A percentile compares a stretch with the other conserved stretches of the same genome.
Conservation (phyloP, 2,113 vertebrate genomes). For the Abramis brama region DNA sequence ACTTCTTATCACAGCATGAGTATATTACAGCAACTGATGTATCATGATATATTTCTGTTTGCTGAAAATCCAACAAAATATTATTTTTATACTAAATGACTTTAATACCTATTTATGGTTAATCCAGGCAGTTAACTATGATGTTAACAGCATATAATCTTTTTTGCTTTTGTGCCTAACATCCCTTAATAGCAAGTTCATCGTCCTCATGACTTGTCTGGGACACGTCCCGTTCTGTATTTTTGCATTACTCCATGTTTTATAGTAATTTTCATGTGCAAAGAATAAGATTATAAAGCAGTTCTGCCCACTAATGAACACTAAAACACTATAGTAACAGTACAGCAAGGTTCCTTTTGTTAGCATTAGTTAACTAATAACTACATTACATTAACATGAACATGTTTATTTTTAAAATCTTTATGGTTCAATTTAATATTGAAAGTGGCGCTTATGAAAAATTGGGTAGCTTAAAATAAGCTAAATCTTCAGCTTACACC, state of each 20-base stretch:
- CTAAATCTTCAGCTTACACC: too few relatives aligned
- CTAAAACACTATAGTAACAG: not conserved
- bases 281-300: not conserved
- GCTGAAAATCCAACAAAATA: not conserved
- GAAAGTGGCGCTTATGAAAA: too few relatives aligned
- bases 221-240: not conserved
- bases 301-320: not conserved
- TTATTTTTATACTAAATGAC: not conserved
- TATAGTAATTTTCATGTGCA: not conserved
- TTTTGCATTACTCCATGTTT: not conserved
- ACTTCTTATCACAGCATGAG: not conserved
- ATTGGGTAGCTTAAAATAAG: too few relatives aligned
- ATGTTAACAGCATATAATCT: not conserved
- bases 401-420: too few relatives aligned
- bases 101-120: not conserved
- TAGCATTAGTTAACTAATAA: not conserved
- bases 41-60: not conserved
- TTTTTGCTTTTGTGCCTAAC: not conserved
- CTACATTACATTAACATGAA: too few relatives aligned
- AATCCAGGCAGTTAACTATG: not conserved
- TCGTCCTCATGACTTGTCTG: not conserved
- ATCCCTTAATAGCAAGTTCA: not conserved
- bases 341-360: not conserved
- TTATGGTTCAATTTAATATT: too few relatives aligned
- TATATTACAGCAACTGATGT: not conserved